These are phyloP conservation scores for Halichoerus grypus DNA, from an alignment of 2,113 vertebrate genomes.

Conservation along the genomic window DNA sequence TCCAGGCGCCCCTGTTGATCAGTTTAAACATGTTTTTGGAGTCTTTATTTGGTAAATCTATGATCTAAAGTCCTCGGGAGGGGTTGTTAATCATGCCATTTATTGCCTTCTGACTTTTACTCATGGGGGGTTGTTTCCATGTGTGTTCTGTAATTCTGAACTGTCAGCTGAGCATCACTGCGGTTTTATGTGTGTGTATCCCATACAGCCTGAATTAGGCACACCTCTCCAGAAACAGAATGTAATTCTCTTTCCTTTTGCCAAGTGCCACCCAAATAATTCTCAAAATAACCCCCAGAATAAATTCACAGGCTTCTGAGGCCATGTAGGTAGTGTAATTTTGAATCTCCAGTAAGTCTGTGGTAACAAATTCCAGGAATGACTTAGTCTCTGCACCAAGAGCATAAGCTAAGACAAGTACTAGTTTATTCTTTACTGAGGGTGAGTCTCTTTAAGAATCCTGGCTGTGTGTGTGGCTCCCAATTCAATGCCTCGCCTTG, in stretches of 20 bases:
- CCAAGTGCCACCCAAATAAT: not conserved
- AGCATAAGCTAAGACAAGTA: not conserved
- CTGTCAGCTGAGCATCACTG: not conserved
- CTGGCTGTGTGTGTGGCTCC: not conserved
- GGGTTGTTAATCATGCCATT: not conserved
- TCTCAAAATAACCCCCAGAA: not conserved
- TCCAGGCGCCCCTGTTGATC: not conserved
- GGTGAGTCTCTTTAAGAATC: not conserved
- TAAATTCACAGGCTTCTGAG: not conserved
- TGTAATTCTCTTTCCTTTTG: not conserved
- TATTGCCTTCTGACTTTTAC: not conserved
- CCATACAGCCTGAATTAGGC: not conserved
- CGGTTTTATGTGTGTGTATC: not conserved
- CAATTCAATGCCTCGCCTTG: not conserved
- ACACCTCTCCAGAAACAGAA: not conserved
- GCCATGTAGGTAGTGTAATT: not conserved
- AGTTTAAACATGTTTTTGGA: not conserved
- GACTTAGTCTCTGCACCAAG: not conserved
- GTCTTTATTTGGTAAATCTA: not conserved
- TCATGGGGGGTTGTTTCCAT: not conserved
- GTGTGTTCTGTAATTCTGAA: not conserved
- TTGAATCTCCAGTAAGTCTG: not conserved
- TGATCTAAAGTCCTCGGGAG: not conserved
- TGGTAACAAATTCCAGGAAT: not conserved
- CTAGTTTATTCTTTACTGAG: not conserved